Evolutionary conservation across 2,113 vertebrate species (phyloP).

Genomic region (Narcine bancroftii): DNA sequence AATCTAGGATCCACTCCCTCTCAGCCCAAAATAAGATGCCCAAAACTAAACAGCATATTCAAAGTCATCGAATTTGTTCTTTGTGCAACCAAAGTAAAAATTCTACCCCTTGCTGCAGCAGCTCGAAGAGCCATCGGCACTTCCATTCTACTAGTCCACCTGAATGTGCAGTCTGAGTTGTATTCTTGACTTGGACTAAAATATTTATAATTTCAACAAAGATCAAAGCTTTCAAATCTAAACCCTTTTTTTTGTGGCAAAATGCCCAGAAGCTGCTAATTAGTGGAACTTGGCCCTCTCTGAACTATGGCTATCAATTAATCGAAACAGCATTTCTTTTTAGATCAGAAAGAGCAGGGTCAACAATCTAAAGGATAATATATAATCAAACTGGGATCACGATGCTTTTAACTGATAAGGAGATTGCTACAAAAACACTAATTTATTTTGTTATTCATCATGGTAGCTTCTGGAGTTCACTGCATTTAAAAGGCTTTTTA

Average conservation of each 20-base stretch:
- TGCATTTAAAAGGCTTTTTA: neutral
- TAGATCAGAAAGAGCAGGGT: neutral
- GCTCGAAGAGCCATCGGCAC: no score
- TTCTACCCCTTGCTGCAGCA: no score
- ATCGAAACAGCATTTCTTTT: neutral
- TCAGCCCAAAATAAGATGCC: no score
- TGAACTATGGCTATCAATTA: neutral
- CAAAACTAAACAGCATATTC: no score
- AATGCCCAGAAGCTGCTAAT: neutral
- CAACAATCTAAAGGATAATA: neutral
- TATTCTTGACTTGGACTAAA: neutral
- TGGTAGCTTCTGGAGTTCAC: neutral
- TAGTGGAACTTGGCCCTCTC: neutral
- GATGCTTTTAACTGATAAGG: conserved; percentile 21
- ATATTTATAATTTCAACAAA: neutral
- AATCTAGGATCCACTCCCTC: no score
- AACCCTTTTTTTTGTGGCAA: neutral
- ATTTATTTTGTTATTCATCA: neutral
- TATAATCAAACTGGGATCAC: neutral
- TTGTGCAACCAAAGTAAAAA: no score
- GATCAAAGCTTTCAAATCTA: neutral
- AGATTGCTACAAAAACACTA: neutral
- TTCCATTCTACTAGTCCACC: no score
- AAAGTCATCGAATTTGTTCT: no score
- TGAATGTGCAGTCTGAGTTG: neutral